Base-by-base conservation (phyloP, 2,113 vertebrate genomes). In the Leuciscus idus region DNA sequence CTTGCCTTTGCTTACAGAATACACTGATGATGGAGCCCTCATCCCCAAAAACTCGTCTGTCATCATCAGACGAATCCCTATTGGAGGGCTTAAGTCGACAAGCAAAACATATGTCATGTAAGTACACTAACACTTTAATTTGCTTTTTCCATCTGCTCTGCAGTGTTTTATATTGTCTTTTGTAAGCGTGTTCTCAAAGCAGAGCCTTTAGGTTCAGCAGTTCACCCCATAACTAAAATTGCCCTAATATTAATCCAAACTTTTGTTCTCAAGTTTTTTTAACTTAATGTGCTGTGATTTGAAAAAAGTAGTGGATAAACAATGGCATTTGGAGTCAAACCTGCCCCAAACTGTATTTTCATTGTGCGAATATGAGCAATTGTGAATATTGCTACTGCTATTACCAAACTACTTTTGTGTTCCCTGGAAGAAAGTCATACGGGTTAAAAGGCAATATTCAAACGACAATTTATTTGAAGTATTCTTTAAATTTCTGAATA, bases 11-110 rank as follows among this genome's bases (percentile, higher is more conserved):
- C 85, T 88, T 79, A 0, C 88, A 99, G 98, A 99, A 88, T 99
- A 98, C 93, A 98, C 95, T 0, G 97, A 99, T 81, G 96, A 98
- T 26, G 96, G 90, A 39, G 96, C 95, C 48, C 93, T 96, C 81
- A 98, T 99, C 90, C 94, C 96, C n/a, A 99, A 98, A 95, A 98
- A 99, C 88, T 98, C 97, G 4, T 99, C 98, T 0, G 98, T 99
- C 84, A 98, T 99, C 89, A 96, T 99, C 87, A 95, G 97, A 92
- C 96, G 98, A 89, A 97, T 99, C 89, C 98, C 98, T n/a, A 95
- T 96, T 89, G 96, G 95, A 85, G 97, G 97, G 90, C 96, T 95
- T 39, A 98, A 96, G 90, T 94, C 97, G 84, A 94, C 96, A 48
- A 96, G 94, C 95, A 99, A 99, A 95, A 97, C 95, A 78, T 97